Conservation (phyloP, 1,140 invertebrate species). For the Drosophila yakuba region DNA sequence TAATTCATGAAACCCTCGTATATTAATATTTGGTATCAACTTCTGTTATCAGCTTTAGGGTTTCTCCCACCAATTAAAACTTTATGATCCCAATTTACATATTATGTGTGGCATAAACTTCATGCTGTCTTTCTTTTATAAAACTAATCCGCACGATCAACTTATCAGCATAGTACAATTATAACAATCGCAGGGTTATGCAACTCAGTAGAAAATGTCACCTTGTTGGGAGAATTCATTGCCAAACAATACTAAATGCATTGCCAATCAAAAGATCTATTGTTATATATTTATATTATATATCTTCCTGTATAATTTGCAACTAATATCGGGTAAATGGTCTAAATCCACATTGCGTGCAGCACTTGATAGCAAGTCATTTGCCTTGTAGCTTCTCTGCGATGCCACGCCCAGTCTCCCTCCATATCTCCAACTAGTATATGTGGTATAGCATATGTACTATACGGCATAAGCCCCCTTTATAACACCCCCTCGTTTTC, state of each 20-base stretch:
- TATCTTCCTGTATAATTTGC: background rate
- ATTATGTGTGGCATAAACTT: background rate
- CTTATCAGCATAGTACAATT: background rate
- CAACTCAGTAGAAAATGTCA: constrained; percentile 6
- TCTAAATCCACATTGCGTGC: background rate
- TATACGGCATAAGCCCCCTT: constrained; percentile 5
- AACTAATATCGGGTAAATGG: background rate
- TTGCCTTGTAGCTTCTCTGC: too few relatives aligned
- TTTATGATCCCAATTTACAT: background rate
- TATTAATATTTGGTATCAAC: background rate
- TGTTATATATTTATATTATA: background rate
- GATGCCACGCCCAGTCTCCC: background rate
- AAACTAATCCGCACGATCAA: too few relatives aligned
- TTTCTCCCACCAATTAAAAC: background rate
- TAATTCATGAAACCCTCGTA: background rate
- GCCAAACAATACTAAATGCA: background rate
- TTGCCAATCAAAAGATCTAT: background rate
- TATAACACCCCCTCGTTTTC: constrained; percentile 2
- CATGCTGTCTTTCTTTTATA: too few relatives aligned
- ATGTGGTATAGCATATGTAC: constrained; percentile 3
- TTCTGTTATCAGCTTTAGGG: background rate
- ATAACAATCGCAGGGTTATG: background rate
- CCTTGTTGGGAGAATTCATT: background rate
- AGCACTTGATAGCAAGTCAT: background rate
- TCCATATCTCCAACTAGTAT: background rate